phyloP scores from a whole-genome alignment of 2,797 vertebrate genomes.

The Apogon hyalosoma region DNA sequence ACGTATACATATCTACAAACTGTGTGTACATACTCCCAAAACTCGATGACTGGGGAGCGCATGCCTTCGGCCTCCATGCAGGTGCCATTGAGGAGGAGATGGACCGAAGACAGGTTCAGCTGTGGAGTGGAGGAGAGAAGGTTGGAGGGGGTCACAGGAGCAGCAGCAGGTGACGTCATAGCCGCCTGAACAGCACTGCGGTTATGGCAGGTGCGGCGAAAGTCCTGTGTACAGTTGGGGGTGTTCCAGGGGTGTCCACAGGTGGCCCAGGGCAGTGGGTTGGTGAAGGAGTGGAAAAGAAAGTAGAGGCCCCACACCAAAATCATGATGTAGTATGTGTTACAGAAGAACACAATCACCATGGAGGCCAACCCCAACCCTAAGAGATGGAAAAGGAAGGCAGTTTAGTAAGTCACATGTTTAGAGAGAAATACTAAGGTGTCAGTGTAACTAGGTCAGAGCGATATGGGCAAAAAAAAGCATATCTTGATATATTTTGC shows the following conservation, averaged over 20 bases:
- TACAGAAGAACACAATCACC: slow-evolving; percentile 91
- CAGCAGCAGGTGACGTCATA: slow-evolving; percentile 49
- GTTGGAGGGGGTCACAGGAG: slow-evolving; percentile 43
- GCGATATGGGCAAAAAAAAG: too few relatives aligned
- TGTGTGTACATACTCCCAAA: slow-evolving; percentile 85
- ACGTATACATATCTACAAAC: background rate
- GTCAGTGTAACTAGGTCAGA: too few relatives aligned
- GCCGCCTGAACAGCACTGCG: slow-evolving; percentile 60
- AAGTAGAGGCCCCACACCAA: slow-evolving; percentile 90
- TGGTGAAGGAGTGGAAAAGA: slow-evolving; percentile 87
- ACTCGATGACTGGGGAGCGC: slow-evolving; percentile 88
- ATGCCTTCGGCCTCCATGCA: slow-evolving; percentile 81
- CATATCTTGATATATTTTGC: too few relatives aligned
- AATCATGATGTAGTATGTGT: slow-evolving; percentile 91
- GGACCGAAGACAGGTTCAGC: slow-evolving; percentile 69
- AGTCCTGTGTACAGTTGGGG: slow-evolving; percentile 87
- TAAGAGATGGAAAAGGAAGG: slow-evolving; percentile 37
- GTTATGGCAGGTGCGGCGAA: slow-evolving; percentile 82
- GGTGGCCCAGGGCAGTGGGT: slow-evolving; percentile 87
- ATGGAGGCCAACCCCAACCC: slow-evolving; percentile 89
- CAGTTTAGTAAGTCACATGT: background rate
- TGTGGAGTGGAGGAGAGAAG: slow-evolving; percentile 56
- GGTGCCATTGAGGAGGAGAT: slow-evolving; percentile 75
- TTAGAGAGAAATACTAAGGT: background rate
- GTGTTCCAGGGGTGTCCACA: slow-evolving; percentile 89